Evolutionary conservation across 2,888 invertebrate genomes (phyloP), one percentile per base, ranked within the genome.

Genomic region (Eledone cirrhosa): DNA sequence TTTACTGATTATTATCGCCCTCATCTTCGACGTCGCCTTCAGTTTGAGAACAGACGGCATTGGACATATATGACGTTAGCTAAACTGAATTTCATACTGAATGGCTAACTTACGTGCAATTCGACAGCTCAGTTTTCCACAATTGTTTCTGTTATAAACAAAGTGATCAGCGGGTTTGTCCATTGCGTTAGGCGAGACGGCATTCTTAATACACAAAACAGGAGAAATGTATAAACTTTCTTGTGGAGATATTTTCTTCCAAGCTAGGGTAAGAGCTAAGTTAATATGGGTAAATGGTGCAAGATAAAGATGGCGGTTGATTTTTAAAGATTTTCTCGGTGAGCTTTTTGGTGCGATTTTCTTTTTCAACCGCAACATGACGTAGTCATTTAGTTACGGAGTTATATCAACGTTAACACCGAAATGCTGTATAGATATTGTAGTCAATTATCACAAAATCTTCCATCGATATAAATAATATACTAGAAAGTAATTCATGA

Each of bases 351-450:
- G 72, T 13, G 72, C 31, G 22, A 41, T 31, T 72, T 72, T 41
- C 31, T 41, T 13, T 29, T 72, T 72, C 22, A 72, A n/a, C 31
- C 72, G 41, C 72, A 72, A 72, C 72, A 72, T 72, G 72, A n/a
- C 72, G 29, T 22, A 29, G 29, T 41, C n/a, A n/a, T 19, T 67
- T 8, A 8, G 13, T 69, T 31, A 41, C 11, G 41, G 41, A 8
- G 3, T 8, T 41, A 41, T 41, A 41, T 41, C 41, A 41, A 41
- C 41, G 11, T 41, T 41, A 41, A 11, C 41, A 41, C 41, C 11
- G 41, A 41, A 41, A 41, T 41, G 5, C 3, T 2, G 2, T 41
- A 11, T 41, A 8, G 41, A 41, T 41, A 41, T 41, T 41, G 11
- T 41, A 41, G 5, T 41, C 41, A 41, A 41, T 41, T 41, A 41